Evolutionary conservation across 2,888 invertebrate species (phyloP), one percentile per base, ranked within the genome.

Genomic region (Nomada ruficornis): DNA sequence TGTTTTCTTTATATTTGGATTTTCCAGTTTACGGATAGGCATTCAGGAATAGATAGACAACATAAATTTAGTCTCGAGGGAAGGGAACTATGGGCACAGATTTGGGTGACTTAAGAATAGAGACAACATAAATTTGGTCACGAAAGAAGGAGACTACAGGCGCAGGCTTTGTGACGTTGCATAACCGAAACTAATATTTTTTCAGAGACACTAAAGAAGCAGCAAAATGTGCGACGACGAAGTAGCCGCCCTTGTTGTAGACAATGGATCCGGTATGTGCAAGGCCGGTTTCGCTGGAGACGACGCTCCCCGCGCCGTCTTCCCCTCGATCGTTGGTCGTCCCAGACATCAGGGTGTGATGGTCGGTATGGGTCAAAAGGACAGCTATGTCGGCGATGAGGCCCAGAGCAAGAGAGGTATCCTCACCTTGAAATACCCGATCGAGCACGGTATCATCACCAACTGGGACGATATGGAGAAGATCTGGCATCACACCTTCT

Each of bases 401-500:
- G 97, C 97, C 88, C 97, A 97, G 94, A 96, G 96, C 94, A 97
- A 97, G 95, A 94, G 96, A 93, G 97, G 98, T 96, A 97, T 98
- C 94, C 96, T 98, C 92, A 98, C 98, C 84, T 95, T 98, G 93
- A 98, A 98, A 94, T 98, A 98, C 95, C 98, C 98, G 92, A 98
- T 98, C 94, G 98, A 98, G 95, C 98, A 98, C 95, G 98, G 98
- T 94, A 98, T 98, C 95, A 97, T 98, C 94, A 98, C 98, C 95
- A 98, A 98, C 96, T 98, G 98, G 98, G 98, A 98, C 94, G 98
- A 98, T 94, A 98, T 98, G 98, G 98, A 98, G 95, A 98, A 98
- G 95, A 98, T 98, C 95, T 98, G 98, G 98, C 98, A 98, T 95
- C 98, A 98, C 96, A 98, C 98, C 94, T 98, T 98, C 96, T 98